Evolutionary conservation across 2,888 invertebrate genomes (phyloP).

Genomic region (Nudaria mundana): DNA sequence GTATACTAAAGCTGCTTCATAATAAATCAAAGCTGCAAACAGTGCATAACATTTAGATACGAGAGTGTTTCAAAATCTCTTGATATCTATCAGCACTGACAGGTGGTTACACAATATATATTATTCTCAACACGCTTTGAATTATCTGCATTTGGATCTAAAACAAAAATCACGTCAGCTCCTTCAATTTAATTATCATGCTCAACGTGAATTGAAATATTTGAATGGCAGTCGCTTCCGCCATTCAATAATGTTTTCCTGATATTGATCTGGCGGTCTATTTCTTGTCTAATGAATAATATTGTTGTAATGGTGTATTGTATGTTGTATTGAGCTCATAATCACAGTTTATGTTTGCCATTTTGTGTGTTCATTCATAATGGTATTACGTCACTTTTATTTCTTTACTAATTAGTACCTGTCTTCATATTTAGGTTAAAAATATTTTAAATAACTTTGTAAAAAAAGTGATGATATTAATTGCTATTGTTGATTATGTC

Average conservation of each 20-base stretch:
- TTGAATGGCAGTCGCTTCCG: conserved; percentile 35
- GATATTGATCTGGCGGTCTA: conserved; percentile 25
- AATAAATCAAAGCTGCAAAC: too few species aligned
- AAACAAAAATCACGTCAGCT: conserved; percentile 23
- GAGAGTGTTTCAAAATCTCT: neutral
- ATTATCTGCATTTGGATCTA: conserved; percentile 18
- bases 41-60: neutral
- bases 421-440: too few species aligned
- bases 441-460: too few species aligned
- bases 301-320: conserved; percentile 21
- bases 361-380: neutral
- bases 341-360: too few species aligned
- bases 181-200: conserved; percentile 33
- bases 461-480: too few species aligned
- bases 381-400: neutral
- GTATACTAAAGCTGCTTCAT: too few species aligned
- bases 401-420: too few species aligned
- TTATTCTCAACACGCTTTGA: conserved; percentile 8
- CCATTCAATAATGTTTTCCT: conserved; percentile 20
- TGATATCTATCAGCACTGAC: conserved; percentile 4
- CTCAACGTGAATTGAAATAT: conserved; percentile 23
- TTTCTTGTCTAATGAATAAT: conserved; percentile 23
- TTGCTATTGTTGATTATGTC: too few species aligned
- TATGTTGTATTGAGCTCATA: too few species aligned
- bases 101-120: conserved; percentile 6